phyloP scores from a whole-genome alignment of 2,888 invertebrate genomes.

The Sinhomidia bicolor region DNA sequence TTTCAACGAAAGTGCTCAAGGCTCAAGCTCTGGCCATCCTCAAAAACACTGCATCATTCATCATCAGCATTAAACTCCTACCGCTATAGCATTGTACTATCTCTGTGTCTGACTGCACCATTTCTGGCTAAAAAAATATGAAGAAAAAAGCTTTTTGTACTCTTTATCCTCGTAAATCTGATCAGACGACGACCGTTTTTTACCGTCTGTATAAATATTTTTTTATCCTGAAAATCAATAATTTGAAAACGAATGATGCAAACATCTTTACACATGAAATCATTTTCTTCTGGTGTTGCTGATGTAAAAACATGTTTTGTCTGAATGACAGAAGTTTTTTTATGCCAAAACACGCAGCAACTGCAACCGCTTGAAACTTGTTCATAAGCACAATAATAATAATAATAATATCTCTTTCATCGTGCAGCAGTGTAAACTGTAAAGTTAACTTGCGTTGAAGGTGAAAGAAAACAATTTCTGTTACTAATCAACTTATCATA shows the following conservation, averaged over 20 bases:
- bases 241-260: constrained; percentile 43
- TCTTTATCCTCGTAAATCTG: neutral
- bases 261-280: constrained; percentile 36
- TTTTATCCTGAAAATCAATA: neutral
- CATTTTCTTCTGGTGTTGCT: too few relatives aligned
- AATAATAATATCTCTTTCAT: too few relatives aligned
- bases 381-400: neutral
- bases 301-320: constrained; percentile 27
- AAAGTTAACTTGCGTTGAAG: neutral
- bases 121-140: neutral
- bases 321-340: neutral
- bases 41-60: too few relatives aligned
- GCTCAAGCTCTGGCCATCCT: too few relatives aligned
- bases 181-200: neutral
- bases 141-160: neutral
- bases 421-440: too few relatives aligned
- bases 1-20: too few relatives aligned
- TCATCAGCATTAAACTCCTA: too few relatives aligned
- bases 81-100: too few relatives aligned
- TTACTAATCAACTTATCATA: too few relatives aligned
- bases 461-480: too few relatives aligned
- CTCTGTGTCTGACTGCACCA: neutral
- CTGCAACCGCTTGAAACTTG: constrained; percentile 12
- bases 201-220: neutral
- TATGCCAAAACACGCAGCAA: neutral